Base-by-base conservation (phyloP, 2,888 invertebrate species). In the Lysandra bellargus region DNA sequence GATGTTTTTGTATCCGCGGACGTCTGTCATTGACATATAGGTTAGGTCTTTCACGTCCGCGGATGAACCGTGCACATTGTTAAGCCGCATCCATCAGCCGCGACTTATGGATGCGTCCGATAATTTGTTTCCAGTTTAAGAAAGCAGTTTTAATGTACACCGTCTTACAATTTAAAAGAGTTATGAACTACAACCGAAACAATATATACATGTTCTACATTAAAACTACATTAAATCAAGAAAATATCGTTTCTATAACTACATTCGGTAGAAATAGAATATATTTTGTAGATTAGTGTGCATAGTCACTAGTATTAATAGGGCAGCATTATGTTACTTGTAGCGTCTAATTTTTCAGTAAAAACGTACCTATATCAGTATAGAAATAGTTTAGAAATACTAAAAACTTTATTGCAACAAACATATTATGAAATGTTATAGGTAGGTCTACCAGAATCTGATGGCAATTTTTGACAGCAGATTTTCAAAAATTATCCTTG, bases 141-240 rank as follows among this genome's bases (percentile, higher is more conserved):
- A 40, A 40, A 40, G 6, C 53, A 53, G 9, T 53, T 12, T 57
- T 57, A 57, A 57, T 61, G n/a, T 61, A 61, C 23, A 61, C n/a
- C 2, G 7, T 61, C 61, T 61, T 61, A 61, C 23, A 61, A 61
- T 61, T 23, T 23, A 61, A 61, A 61, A 64, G 9, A 30, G 23
- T 9, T 64, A 44, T 74, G 23, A 74, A 74, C 17, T 74, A 74
- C 40, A 74, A 74, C 44, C 74, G n/a, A 74, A 74, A 74, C 12
- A 44, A 44, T 74, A 73, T 73, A 74, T 74, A 74, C 74, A 74
- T n/a, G 74, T 74, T 74, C 44, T 74, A 76, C 49, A 53, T 30
- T n/a, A 49, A 9, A 49, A 49, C 49, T 53, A 75, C 30, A 14
- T 76, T 4, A 17, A 57, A 76, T 57, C 76, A 76, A 76, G 57